A percentile compares a stretch with the other conserved stretches of the same genome.
Evolutionary conservation across 2,113 vertebrate species (phyloP).

Genomic region (Machaerirhynchus nigripectus): DNA sequence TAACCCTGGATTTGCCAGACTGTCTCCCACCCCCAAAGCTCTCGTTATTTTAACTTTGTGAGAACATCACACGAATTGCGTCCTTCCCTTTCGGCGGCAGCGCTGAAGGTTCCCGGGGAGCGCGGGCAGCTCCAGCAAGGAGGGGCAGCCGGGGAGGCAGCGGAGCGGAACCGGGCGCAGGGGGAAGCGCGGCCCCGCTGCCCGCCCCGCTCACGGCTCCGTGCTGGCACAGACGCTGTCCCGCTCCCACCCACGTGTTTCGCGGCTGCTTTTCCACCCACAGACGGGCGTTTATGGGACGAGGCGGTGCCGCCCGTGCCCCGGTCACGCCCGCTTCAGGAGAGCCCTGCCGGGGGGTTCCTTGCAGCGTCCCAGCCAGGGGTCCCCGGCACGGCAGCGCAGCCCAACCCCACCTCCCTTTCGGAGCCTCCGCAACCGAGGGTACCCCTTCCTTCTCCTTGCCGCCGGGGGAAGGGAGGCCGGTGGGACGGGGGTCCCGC

Average conservation of each 20-base stretch:
- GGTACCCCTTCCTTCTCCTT: neutral
- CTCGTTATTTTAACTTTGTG: neutral
- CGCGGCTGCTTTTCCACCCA: neutral
- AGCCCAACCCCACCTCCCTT: neutral
- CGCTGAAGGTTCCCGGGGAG: neutral
- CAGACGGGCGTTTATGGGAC: neutral
- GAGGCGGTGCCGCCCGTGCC: neutral
- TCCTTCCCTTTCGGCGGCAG: neutral
- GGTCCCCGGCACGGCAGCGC: neutral
- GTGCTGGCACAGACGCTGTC: neutral
- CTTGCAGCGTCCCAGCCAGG: neutral
- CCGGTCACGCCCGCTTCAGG: neutral
- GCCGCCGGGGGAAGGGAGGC: neutral
- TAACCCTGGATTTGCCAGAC: neutral
- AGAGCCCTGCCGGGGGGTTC: neutral
- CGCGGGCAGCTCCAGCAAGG: neutral
- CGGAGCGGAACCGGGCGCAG: neutral
- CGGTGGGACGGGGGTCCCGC: neutral
- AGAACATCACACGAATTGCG: neutral
- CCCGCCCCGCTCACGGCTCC: neutral
- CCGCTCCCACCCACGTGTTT: slow-evolving; percentile 66
- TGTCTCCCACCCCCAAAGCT: neutral
- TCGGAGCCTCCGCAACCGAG: neutral
- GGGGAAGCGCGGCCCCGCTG: neutral
- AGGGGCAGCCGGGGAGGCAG: neutral